These are phyloP conservation scores for Danaus chrysippus DNA, from an alignment of 2,888 invertebrate species.

Conservation along the genomic window DNA sequence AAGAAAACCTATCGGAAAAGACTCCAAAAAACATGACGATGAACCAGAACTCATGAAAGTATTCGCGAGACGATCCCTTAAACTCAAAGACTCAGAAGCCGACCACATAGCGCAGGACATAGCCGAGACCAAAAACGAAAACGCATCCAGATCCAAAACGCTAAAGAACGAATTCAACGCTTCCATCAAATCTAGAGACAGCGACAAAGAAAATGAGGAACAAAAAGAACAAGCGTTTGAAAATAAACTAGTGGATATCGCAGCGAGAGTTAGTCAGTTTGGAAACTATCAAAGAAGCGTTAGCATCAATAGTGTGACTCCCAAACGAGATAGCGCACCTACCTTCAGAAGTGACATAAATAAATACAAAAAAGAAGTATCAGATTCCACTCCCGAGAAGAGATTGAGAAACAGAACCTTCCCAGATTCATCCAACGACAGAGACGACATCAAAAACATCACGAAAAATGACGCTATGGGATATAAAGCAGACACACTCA, in stretches of 20 bases:
- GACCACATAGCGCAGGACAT: constrained; percentile 80
- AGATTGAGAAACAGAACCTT: constrained; percentile 71
- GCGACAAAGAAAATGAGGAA: constrained; percentile 85
- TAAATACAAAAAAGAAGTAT: constrained; percentile 74
- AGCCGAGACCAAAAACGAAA: constrained; percentile 63
- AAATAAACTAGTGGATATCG: constrained; percentile 64
- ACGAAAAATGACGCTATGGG: constrained; percentile 62
- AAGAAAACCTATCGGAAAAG: constrained; percentile 73
- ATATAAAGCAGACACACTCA: constrained; percentile 69
- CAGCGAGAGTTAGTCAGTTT: constrained; percentile 68
- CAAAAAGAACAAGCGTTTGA: constrained; percentile 53
- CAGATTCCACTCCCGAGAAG: constrained; percentile 74
- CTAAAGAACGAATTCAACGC: constrained; percentile 73
- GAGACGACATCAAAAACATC: constrained; percentile 68
- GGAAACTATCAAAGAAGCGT: constrained; percentile 72
- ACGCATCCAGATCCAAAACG: constrained; percentile 53
- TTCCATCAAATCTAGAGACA: constrained; percentile 81
- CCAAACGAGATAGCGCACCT: constrained; percentile 69
- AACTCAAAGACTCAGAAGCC: constrained; percentile 85
- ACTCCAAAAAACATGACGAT: constrained; percentile 78
- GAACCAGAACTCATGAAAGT: constrained; percentile 91
- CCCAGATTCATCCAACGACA: constrained; percentile 71
- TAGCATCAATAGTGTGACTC: constrained; percentile 63
- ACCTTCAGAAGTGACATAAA: constrained; percentile 64
- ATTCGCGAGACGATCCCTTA: constrained; percentile 88